These are phyloP conservation scores for Drosophila pachea DNA, from an alignment of 1,140 invertebrate species.

Conservation along the genomic window DNA sequence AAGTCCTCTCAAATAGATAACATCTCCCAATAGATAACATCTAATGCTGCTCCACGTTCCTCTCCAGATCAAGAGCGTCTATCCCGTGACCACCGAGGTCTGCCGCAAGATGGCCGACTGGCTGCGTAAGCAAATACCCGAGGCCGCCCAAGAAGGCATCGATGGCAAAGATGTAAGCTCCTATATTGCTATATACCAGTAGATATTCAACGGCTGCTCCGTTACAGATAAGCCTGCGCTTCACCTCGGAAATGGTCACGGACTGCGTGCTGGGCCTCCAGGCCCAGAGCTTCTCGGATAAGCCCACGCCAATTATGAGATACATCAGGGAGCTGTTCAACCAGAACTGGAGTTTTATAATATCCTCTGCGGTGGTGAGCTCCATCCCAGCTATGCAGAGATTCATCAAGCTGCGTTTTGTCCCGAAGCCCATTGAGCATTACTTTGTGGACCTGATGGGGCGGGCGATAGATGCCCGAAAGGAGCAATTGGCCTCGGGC, in stretches of 20 bases:
- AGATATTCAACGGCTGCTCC: too few relatives aligned
- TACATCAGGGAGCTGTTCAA: constrained; percentile 51
- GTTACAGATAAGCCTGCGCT: constrained; percentile 70
- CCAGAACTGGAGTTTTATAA: constrained; percentile 39
- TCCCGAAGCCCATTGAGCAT: constrained; percentile 41
- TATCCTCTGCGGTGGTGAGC: constrained; percentile 42
- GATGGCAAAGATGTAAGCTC: constrained; percentile 64
- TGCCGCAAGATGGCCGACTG: constrained; percentile 58
- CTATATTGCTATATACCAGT: too few relatives aligned
- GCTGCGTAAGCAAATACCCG: constrained; percentile 52
- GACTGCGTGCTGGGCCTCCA: constrained; percentile 79
- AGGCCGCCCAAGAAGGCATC: constrained; percentile 38
- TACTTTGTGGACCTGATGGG: constrained; percentile 74
- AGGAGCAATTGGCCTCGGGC: constrained; percentile 34
- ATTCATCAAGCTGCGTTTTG: constrained; percentile 48
- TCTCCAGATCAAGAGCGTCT: constrained; percentile 64
- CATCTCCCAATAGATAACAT: too few relatives aligned
- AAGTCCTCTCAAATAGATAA: constrained; percentile 17
- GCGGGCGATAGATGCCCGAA: constrained; percentile 61
- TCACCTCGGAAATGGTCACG: constrained; percentile 80
- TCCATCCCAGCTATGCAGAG: constrained; percentile 43
- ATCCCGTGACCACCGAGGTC: constrained; percentile 69
- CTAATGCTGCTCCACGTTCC: neutral
- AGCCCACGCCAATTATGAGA: constrained; percentile 54
- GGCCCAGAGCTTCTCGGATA: constrained; percentile 69